A percentile compares a stretch with the other conserved stretches of the same genome.
These are phyloP conservation scores for Drosophila diplacantha DNA, from an alignment of 2,888 invertebrate genomes.

Conservation along the genomic window DNA sequence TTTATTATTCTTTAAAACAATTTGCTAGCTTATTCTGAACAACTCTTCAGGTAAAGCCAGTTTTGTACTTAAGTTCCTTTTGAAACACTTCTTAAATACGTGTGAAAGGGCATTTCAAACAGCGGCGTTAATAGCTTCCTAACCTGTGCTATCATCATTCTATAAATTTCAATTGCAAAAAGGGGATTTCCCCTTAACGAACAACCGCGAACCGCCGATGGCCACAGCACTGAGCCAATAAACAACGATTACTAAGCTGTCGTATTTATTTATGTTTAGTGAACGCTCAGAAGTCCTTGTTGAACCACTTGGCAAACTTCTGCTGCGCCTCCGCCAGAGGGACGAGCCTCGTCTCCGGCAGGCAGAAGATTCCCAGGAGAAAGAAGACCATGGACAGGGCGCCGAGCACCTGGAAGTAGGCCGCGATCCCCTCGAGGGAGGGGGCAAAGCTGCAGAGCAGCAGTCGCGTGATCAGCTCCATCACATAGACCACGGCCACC, in stretches of 20 bases:
- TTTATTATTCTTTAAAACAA: too few species aligned
- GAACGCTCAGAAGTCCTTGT: conserved; percentile 54
- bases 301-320: conserved; percentile 64
- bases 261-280: neutral
- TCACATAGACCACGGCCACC: conserved; percentile 56
- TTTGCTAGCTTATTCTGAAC: too few species aligned
- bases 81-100: neutral
- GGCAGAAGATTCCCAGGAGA: conserved; percentile 52
- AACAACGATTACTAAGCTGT: neutral
- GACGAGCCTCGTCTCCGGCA: conserved; percentile 71
- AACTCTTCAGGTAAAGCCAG: too few species aligned
- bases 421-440: conserved; percentile 23
- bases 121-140: too few species aligned
- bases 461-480: conserved; percentile 62
- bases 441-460: conserved; percentile 44
- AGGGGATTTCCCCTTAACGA: neutral
- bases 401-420: conserved; percentile 60
- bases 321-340: conserved; percentile 62
- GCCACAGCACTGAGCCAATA: neutral
- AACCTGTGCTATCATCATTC: neutral
- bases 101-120: neutral
- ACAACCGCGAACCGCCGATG: neutral
- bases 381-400: conserved; percentile 55
- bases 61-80: neutral
- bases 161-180: neutral